Base-by-base conservation (phyloP, 2,888 invertebrate species). In the Diaprepes abbreviatus region DNA sequence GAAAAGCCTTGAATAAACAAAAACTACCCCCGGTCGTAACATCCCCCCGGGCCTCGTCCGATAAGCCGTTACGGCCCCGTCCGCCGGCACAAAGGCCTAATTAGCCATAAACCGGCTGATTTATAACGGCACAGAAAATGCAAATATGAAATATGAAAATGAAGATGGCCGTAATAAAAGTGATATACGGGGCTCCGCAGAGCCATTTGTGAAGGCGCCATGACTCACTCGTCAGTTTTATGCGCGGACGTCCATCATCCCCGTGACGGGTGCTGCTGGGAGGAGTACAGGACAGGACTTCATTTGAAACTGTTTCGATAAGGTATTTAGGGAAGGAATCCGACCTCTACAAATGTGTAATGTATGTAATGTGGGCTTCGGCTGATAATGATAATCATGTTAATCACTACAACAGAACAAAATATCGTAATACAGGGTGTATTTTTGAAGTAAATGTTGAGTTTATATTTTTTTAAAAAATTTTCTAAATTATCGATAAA, bases 151-250 rank as follows among this genome's bases (percentile, higher is more conserved):
- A 86, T 86, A 86, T 86, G 86, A 86, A 86, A 86, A 86, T 86
- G 85, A 85, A 86, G 85, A 86, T 86, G 85, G 85, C 89, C 89
- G 90, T 90, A 90, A 90, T 90, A 91, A 90, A 91, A 90, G 89
- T 90, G 90, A 91, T 90, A 90, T 90, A 91, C 87, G 88, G 88
- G 89, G 88, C 90, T 90, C 90, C 88, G 88, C 88, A 89, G 90
- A 87, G 90, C 90, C 90, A 90, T 91, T 73, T 88, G 88, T 87
- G 86, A 87, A 88, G 87, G 88, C 87, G 87, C 87, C 87, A 85
- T 87, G 85, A 85, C 85, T 88, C 89, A 88, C 89, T 90, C 90
- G 90, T 90, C 90, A 90, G 90, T 87, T 89, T 89, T 90, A 89
- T 90, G 87, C 87, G 83, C 85, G 85, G 88, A 90, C 89, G 90